A percentile compares a stretch with the other conserved stretches of the same genome.
These are phyloP conservation scores for Pinctada fucata DNA, from an alignment of 2,888 invertebrate genomes.

Conservation along the genomic window DNA sequence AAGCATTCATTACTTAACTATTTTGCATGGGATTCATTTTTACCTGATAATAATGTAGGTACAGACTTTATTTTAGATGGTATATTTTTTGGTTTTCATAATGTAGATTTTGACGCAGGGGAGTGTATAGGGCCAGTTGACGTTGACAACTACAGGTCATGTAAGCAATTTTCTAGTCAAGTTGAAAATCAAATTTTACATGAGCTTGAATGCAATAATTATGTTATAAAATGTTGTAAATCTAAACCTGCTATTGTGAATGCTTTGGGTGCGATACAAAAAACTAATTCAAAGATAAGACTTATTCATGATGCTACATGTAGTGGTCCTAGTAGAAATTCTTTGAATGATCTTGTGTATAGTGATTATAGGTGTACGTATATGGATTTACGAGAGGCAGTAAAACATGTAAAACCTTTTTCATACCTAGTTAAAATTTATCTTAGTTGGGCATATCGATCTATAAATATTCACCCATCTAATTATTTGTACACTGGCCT, in stretches of 20 bases:
- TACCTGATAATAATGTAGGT: neutral
- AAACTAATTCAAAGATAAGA: slow-evolving; percentile 14
- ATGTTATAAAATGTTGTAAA: slow-evolving; percentile 2
- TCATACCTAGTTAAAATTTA: neutral
- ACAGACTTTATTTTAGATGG: slow-evolving; percentile 21
- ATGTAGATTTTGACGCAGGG: slow-evolving; percentile 10
- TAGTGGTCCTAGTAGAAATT: slow-evolving; percentile 3
- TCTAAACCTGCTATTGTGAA: slow-evolving; percentile 8
- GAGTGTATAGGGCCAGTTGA: neutral
- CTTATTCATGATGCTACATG: slow-evolving; percentile 32
- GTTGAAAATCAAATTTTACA: slow-evolving; percentile 10
- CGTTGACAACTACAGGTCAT: slow-evolving; percentile 26
- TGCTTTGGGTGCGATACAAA: slow-evolving; percentile 24
- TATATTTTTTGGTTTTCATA: slow-evolving; percentile 24
- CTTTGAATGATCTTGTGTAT: slow-evolving; percentile 19
- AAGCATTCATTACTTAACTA: neutral
- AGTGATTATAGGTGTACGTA: slow-evolving; percentile 24
- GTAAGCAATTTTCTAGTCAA: slow-evolving; percentile 1
- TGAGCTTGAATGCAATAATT: neutral
- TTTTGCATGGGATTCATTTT: neutral
- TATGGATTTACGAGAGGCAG: slow-evolving; percentile 23
- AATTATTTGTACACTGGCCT: slow-evolving; percentile 5
- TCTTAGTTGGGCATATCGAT: neutral
- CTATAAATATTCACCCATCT: slow-evolving; percentile 12
- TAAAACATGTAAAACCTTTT: neutral